Base-by-base conservation (phyloP, 2,888 invertebrate species). In the Apodemia mormo region DNA sequence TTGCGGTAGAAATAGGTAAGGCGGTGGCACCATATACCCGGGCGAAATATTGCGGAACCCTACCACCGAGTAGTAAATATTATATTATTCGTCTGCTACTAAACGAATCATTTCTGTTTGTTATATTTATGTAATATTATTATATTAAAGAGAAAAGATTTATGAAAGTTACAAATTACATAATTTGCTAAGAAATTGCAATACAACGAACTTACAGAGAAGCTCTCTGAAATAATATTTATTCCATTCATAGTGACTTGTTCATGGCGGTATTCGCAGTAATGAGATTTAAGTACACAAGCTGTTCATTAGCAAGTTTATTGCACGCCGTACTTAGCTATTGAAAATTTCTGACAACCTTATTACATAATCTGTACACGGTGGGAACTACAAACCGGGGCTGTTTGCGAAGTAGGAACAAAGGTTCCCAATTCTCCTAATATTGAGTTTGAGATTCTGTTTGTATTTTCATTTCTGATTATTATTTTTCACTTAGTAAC, bases 171-270 rank as follows among this genome's bases (percentile, higher is more conserved):
- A 49, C 14, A 49, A 14, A 5, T 49, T 49, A 5, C 49, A 49
- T 49, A 49, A 49, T 14, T 49, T 14, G 14, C 14, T 49, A 14
- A 29, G 33, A 14, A 29, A 30, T 33, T 33, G 12, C 33, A 56
- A 58, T 30, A 7, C 37, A 64, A 45, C 29, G 54, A 45, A 29
- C 66, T 40, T 43, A 74, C 76, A 73, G 73, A 78, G 43, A 12
- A 45, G 65, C 83, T 78, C 82, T 78, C 82, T 52, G 71, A 79
- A 77, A 81, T 75, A 75, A 76, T 76, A 85, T 84, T 79, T 78
- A 80, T 83, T 82, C 74, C 78, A 81, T 84, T 85, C 83, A 85
- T 81, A 82, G 81, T 77, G 72, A 78, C 79, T 78, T 77, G 75
- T 78, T 80, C 75, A 71, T 52, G 8, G 52, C 22, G 22, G 52